Percentiles rank a stretch among this genome's conserved stretches.
Conservation (phyloP, 2,888 invertebrate species). For the Meandrusa payeni region DNA sequence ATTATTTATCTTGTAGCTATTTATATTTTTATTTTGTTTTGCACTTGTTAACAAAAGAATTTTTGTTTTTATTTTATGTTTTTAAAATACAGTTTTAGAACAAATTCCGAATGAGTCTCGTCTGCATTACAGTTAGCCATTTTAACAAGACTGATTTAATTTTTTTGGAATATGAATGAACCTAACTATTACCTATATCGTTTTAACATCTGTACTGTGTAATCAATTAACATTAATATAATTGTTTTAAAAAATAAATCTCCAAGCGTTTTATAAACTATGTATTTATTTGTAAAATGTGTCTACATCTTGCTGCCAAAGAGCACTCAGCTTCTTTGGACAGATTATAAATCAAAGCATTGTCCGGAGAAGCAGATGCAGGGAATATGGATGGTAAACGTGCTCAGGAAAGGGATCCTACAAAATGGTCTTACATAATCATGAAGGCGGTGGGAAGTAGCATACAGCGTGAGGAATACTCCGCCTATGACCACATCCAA, state of each 20-base stretch:
- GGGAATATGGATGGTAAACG: too few relatives aligned
- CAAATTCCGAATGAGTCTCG: slow-evolving; percentile 58
- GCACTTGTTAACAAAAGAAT: slow-evolving; percentile 47
- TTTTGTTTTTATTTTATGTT: slow-evolving; percentile 54
- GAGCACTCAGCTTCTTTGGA: too few relatives aligned
- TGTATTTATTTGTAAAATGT: slow-evolving; percentile 12
- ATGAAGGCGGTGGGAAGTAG: too few relatives aligned
- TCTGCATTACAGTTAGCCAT: slow-evolving; percentile 74
- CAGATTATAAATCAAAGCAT: too few relatives aligned
- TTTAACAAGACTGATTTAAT: slow-evolving; percentile 81
- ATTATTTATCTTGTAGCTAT: slow-evolving; percentile 55
- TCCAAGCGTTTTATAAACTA: slow-evolving; percentile 11
- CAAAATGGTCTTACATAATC: too few relatives aligned
- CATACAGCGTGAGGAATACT: too few relatives aligned
- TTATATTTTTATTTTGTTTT: slow-evolving; percentile 55
- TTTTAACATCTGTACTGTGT: slow-evolving; percentile 77
- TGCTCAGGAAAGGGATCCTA: too few relatives aligned
- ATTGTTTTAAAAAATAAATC: slow-evolving; percentile 22
- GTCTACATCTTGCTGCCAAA: too few relatives aligned
- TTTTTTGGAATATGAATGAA: slow-evolving; percentile 70
- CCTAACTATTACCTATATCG: slow-evolving; percentile 74
- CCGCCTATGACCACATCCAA: too few relatives aligned
- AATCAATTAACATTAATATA: slow-evolving; percentile 76
- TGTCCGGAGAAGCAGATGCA: too few relatives aligned
- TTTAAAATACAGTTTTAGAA: slow-evolving; percentile 50